Base-by-base conservation (phyloP, 1,140 invertebrate species). In the Tetraneura akinire region DNA sequence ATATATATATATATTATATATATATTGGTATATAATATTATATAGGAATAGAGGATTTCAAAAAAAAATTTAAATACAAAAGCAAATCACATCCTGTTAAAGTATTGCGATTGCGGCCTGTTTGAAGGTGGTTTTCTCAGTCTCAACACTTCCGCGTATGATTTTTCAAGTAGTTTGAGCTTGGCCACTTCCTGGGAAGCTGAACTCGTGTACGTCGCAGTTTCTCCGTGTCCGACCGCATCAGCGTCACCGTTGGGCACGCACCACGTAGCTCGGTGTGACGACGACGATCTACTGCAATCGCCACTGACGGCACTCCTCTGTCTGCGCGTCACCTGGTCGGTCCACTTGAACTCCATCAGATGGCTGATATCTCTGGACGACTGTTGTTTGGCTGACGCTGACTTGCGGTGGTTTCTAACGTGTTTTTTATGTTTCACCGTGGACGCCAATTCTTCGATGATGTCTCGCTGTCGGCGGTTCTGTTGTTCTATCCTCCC, bases 91-190 rank as follows among this genome's bases (percentile, higher is more conserved):
- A 37, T 73, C 18, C 26, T 21, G 47, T n/a, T 71, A 21, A 45
- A n/a, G 55, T 62, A 45, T 16, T 62, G 74, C 53, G 74, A 62
- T 18, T 60, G 74, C 37, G 74, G 74, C 23, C 74, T 16, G 55
- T 51, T 62, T 9, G 18, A 10, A 5, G 23, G 53, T 11, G 16
- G 10, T 68, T 81, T 81, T 62, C 81, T 80, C 42, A 81, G 71
- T 32, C 92, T 88, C 14, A 95, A 86, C 5, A 91, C 93, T 85
- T 95, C 93, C 0, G 93, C 93, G 84, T 95, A 95, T 5, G 92
- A 92, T 83, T 92, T 89, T 82, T 95, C 93, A 37, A 95, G 86
- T 82, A 91, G 90, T 84, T 91, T 91, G 60, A 95, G 86, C 83
- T 92, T 92, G 81, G 93, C 91, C 13, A 94, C 90, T 82, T 94